Evolutionary conservation across 2,113 vertebrate species (phyloP).

Genomic region (Cephalopterus ornatus): DNA sequence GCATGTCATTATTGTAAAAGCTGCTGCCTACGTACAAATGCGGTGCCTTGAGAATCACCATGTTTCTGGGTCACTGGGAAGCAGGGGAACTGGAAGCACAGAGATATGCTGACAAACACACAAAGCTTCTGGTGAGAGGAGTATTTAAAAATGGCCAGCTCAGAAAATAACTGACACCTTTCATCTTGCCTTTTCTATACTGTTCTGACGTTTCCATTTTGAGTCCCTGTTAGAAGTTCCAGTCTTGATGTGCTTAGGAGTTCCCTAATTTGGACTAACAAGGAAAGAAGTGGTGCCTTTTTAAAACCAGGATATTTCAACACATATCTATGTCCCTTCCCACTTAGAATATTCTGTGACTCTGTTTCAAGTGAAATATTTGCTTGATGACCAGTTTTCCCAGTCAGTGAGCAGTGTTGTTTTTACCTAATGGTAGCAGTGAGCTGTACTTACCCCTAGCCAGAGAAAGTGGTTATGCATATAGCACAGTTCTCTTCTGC

Average conservation of each 20-base stretch:
- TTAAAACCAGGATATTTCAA: background rate
- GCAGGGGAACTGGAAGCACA: background rate
- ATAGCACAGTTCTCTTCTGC: background rate
- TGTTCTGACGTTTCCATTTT: background rate
- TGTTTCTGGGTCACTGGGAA: background rate
- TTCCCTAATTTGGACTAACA: background rate
- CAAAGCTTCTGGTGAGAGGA: background rate
- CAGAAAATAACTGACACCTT: background rate
- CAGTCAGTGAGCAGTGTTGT: background rate
- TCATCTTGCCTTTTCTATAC: background rate
- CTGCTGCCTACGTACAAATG: background rate
- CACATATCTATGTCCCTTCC: background rate
- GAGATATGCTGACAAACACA: background rate
- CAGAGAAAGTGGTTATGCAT: background rate
- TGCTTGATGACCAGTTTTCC: background rate
- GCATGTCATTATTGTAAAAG: background rate
- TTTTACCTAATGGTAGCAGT: background rate
- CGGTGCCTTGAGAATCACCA: fast-evolving
- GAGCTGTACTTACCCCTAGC: background rate
- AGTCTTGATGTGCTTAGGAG: background rate
- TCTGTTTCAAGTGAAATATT: background rate
- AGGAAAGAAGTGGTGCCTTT: background rate
- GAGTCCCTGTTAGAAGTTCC: background rate
- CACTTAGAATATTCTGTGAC: background rate
- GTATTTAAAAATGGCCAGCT: background rate